Evolutionary conservation across 2,888 invertebrate genomes (phyloP).

Genomic region (Drosophila tanythrix): DNA sequence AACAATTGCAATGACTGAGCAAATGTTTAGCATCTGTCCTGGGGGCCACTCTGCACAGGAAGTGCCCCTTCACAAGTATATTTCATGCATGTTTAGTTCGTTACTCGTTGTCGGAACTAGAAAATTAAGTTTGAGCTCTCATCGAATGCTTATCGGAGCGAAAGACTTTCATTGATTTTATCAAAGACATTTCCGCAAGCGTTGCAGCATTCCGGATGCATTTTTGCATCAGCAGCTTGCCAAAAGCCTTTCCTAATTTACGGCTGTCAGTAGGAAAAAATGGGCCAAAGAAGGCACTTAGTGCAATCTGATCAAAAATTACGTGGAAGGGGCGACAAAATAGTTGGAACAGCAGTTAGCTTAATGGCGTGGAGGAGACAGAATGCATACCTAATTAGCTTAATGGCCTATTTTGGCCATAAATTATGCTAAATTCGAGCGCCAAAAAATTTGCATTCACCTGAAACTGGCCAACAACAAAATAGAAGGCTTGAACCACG

Average conservation of each 20-base stretch:
- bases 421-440: conserved; percentile 70
- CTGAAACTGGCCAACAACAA: conserved; percentile 26
- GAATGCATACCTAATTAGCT: conserved; percentile 76
- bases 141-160: conserved; percentile 46
- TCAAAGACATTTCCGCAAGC: not conserved
- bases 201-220: conserved; percentile 1
- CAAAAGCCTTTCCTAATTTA: conserved; percentile 31
- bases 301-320: conserved; percentile 45
- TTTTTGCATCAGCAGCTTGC: conserved; percentile 31
- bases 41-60: conserved; percentile 35
- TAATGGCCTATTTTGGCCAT: conserved; percentile 69
- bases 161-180: conserved; percentile 13
- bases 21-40: conserved; percentile 76
- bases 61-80: conserved; percentile 5
- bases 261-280: conserved; percentile 11
- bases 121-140: conserved; percentile 71
- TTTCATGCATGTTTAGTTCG: conserved; percentile 54
- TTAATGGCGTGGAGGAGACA: not conserved
- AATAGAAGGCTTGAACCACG: not conserved
- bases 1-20: conserved; percentile 79
- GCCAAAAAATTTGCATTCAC: conserved; percentile 60
- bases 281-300: conserved; percentile 17
- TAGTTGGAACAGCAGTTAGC: conserved; percentile 42
- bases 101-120: conserved; percentile 45
- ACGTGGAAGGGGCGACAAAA: conserved; percentile 11